Conservation (phyloP, 2,888 invertebrate species). For the Eupithecia subfuscata region DNA sequence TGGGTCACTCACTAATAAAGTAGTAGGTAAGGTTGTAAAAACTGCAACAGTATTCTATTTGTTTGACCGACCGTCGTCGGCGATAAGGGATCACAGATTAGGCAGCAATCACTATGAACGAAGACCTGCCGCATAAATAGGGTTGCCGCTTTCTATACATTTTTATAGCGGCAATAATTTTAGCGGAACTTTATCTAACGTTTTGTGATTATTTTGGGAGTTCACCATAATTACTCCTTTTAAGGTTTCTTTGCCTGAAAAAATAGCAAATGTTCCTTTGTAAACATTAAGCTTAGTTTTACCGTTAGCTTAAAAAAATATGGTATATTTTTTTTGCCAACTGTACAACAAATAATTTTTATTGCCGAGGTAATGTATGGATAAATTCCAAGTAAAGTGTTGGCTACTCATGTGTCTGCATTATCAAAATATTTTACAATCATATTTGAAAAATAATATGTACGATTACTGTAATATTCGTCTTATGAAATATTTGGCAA, state of each 20-base stretch:
- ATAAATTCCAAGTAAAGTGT: too few species aligned
- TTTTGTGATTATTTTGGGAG: slow-evolving; percentile 22
- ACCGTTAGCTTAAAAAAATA: slow-evolving; percentile 18
- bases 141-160: slow-evolving; percentile 60
- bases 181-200: slow-evolving; percentile 25
- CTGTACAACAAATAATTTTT: background rate
- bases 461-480: background rate
- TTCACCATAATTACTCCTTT: slow-evolving; percentile 26
- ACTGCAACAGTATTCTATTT: slow-evolving; percentile 70
- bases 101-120: slow-evolving; percentile 25
- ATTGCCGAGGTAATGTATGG: too few species aligned
- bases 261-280: slow-evolving; percentile 28
- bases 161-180: slow-evolving; percentile 34
- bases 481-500: slow-evolving; percentile 25
- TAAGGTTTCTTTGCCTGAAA: slow-evolving; percentile 18
- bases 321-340: slow-evolving; percentile 5
- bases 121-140: slow-evolving; percentile 61
- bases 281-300: slow-evolving; percentile 16
- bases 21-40: slow-evolving; percentile 62
- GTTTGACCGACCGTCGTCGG: slow-evolving; percentile 61
- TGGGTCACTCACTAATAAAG: slow-evolving; percentile 60
- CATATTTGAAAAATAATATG: too few species aligned
- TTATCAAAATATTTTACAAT: background rate
- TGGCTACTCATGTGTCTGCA: background rate
- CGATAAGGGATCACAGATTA: slow-evolving; percentile 72